These are phyloP conservation scores for Chironomus tentans DNA, from an alignment of 2,888 invertebrate genomes.

Conservation along the genomic window DNA sequence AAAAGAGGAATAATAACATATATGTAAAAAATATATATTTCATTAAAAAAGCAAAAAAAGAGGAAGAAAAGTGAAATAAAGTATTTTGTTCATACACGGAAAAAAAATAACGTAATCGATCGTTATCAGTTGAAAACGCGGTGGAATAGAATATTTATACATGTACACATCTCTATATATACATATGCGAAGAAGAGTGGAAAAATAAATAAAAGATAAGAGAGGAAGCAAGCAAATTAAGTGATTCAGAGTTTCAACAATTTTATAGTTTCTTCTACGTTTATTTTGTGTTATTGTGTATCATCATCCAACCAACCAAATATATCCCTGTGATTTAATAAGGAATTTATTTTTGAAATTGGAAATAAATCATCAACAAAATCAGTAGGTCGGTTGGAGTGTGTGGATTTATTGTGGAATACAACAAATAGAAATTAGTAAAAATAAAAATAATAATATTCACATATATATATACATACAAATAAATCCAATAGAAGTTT, in stretches of 20 bases:
- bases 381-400: not conserved
- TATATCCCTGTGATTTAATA: conserved; percentile 10
- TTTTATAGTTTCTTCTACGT: not conserved
- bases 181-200: not conserved
- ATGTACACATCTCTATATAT: not conserved
- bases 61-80: not conserved
- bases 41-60: not conserved
- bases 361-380: not conserved
- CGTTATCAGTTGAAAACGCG: conserved; percentile 20
- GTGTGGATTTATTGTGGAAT: not conserved
- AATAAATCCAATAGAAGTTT: too few relatives aligned
- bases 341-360: conserved; percentile 7
- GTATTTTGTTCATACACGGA: not conserved
- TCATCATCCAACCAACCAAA: too few relatives aligned
- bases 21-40: not conserved
- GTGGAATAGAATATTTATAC: not conserved
- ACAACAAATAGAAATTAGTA: not conserved
- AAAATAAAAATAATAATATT: not conserved
- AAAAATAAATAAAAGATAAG: conserved; percentile 21
- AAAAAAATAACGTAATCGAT: conserved; percentile 20
- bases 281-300: too few relatives aligned
- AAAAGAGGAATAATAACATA: not conserved
- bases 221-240: conserved; percentile 14
- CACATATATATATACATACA: not conserved
- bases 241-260: conserved; percentile 13